Evolutionary conservation across 2,797 vertebrate species (phyloP), one percentile per base, ranked within the genome.

Genomic region (Hapalemur alaotrensis): DNA sequence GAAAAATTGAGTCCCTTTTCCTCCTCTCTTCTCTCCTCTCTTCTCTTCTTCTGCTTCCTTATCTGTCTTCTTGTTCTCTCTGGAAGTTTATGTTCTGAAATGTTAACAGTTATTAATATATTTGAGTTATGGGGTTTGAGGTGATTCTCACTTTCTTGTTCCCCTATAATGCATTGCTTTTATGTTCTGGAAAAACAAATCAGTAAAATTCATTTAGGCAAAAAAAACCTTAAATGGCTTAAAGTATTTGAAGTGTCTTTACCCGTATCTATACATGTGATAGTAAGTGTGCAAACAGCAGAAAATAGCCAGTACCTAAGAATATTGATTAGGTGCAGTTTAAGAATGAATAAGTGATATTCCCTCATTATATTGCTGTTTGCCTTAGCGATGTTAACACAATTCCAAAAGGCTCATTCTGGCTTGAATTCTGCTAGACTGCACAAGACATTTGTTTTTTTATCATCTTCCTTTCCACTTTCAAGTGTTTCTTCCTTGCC

Each of bases 341-440:
- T 43, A 22, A 25, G 1, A 22, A 7, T 17, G 32, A 13, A 0
- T 59, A 14, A 1, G 0, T 32, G n/a, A 11, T 52, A 25, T 15
- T 23, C 46, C 57, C 35, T 59, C n/a, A 35, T 63, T 15, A 7
- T 30, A 12, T 1, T 59, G 79, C 72, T 52, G 2, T 32, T 89
- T 20, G 4, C 61, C 23, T 0, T 4, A 17, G 57, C 1, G 4
- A 73, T 20, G 63, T 23, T 6, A 82, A 69, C 32, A 10, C 18
- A 41, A 1, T 84, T 52, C 57, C 41, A 28, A 50, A 32, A 61
- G 73, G 23, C n/a, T 25, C 17, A 1, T 10, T 79, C 23, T 63
- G 63, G 30, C 52, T 28, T 85, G 63, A 32, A 32, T 65, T 52
- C 57, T 54, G 41, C 52, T 52, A 5, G 4, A 32, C 14, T 52